phyloP scores from a whole-genome alignment of 2,113 vertebrate genomes.

The Psephotus haematonotus region DNA sequence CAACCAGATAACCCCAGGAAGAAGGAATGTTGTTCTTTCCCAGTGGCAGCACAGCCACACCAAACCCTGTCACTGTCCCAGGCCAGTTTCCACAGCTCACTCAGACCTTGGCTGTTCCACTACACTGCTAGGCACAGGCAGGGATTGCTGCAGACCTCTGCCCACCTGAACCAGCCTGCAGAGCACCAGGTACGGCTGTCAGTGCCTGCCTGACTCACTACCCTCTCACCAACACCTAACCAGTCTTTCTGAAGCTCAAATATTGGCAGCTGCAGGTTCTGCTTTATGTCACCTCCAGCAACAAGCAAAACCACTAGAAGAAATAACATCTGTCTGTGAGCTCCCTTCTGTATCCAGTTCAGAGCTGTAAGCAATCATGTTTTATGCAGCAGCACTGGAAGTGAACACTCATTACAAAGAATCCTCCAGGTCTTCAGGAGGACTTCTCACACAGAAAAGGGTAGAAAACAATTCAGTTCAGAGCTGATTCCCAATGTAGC shows the following conservation, averaged over 20 bases:
- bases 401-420: background rate
- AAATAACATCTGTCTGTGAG: background rate
- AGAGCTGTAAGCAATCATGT: background rate
- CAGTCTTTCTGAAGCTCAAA: background rate
- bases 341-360: background rate
- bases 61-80: background rate
- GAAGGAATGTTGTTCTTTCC: background rate
- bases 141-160: background rate
- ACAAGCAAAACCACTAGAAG: background rate
- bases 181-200: background rate
- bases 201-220: background rate
- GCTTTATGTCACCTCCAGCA: background rate
- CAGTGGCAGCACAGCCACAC: background rate
- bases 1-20: background rate
- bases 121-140: accelerated
- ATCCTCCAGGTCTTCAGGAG: background rate
- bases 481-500: background rate
- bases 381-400: background rate
- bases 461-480: background rate
- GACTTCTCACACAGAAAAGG: background rate
- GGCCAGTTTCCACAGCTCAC: background rate
- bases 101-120: background rate
- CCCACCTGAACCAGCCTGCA: too few species aligned
- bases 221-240: too few species aligned
- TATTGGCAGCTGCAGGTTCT: background rate